phyloP scores from a whole-genome alignment of 2,797 vertebrate genomes.

The Phyllotis vaccarum region DNA sequence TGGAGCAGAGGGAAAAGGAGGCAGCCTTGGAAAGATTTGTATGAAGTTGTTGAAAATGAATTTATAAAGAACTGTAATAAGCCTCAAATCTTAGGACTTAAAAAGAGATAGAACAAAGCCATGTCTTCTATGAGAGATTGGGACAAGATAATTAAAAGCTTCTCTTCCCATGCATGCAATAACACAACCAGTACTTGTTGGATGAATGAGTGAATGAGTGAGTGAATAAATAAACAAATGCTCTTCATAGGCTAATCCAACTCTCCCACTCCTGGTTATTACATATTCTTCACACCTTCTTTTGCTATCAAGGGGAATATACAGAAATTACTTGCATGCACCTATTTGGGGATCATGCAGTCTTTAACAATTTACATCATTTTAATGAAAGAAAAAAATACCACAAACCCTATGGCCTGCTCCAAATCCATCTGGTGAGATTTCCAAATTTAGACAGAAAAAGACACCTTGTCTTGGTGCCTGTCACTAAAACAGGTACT shows the following conservation, averaged over 20 bases:
- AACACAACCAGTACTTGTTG: neutral
- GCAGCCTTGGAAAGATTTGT: neutral
- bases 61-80: conserved; percentile 14
- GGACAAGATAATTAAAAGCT: neutral
- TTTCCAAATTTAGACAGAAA: conserved; percentile 65
- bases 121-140: neutral
- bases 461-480: conserved; percentile 17
- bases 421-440: conserved; percentile 56
- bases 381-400: conserved; percentile 33
- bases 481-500: neutral
- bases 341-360: neutral
- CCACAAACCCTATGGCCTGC: neutral
- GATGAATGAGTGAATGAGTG: neutral
- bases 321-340: neutral
- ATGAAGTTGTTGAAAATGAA: neutral
- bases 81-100: neutral
- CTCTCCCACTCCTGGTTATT: neutral
- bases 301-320: neutral
- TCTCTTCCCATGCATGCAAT: neutral
- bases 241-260: neutral
- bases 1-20: neutral
- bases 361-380: neutral
- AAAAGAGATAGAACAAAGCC: neutral
- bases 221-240: neutral
- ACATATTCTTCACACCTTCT: neutral